Evolutionary conservation across 2,797 vertebrate genomes (phyloP), one percentile per base, ranked within the genome.

Genomic region (Catostomus latipinnis): DNA sequence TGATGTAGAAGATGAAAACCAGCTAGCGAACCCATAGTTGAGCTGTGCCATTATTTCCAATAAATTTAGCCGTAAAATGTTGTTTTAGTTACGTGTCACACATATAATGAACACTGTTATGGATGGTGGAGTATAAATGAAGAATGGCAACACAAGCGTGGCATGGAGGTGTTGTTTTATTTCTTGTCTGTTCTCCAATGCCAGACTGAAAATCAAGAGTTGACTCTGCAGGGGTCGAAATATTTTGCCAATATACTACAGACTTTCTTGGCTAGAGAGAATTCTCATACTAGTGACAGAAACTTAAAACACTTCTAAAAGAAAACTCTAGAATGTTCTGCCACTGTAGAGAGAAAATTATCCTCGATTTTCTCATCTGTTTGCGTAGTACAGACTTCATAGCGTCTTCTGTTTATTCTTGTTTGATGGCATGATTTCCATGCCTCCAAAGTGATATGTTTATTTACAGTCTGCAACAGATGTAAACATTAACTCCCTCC

Each of bases 391-490:
- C n/a, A 54, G 66, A 77, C 82, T 83, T 75, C 73, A 70, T 57
- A 54, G 72, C 60, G 52, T 57, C 52, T 69, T 18, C 52, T 56
- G 56, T 76, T 82, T 76, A 62, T 62, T 77, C 70, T 71, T 34
- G 81, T 53, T 78, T 60, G 69, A 83, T 80, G 53, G 68, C 74
- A 83, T 87, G 82, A 43, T 74, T 85, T 81, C 81, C 80, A 88
- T 84, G 90, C 88, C 89, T 85, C 76, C 74, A 82, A 87, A 87
- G 71, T 93, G 89, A 92, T 87, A 87, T 90, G 88, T 92, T 90
- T 92, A 90, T 92, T 92, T 90, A 84, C 90, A 87, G 86, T 70
- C 87, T 58, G 83, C 85, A 90, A 76, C 70, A 85, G 80, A 88
- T 89, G 82, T 85, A 91, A 91, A 91, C 88, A 90, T 86, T 82